Evolutionary conservation across 2,888 invertebrate genomes (phyloP).

Genomic region (Brachyopa scutellaris): DNA sequence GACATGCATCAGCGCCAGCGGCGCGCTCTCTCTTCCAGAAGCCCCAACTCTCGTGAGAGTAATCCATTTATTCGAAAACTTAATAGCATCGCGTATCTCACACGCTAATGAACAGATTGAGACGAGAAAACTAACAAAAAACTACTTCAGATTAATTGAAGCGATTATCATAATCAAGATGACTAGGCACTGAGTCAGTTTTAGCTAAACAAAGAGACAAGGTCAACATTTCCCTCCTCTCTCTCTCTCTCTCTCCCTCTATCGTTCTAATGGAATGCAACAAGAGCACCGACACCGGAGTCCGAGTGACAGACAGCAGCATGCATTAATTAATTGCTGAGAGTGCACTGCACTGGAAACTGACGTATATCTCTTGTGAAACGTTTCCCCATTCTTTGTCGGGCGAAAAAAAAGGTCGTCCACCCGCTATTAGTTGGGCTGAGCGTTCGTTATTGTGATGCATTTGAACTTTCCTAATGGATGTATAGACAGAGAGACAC

Average conservation of each 20-base stretch:
- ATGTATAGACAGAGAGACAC: neutral
- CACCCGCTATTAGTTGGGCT: slow-evolving; percentile 6
- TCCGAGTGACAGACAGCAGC: neutral
- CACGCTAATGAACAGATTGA: slow-evolving; percentile 45
- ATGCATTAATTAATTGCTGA: slow-evolving; percentile 32
- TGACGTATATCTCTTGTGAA: slow-evolving; percentile 1
- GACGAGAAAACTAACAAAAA: slow-evolving; percentile 7
- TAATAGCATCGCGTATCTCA: slow-evolving; percentile 28
- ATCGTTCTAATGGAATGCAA: neutral
- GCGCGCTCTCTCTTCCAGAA: too few relatives aligned
- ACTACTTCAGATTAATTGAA: slow-evolving; percentile 11
- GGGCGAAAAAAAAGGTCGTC: slow-evolving; percentile 37
- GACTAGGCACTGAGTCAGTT: slow-evolving; percentile 23
- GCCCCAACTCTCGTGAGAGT: slow-evolving; percentile 23
- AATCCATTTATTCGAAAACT: slow-evolving; percentile 36
- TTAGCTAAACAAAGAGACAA: neutral
- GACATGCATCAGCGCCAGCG: slow-evolving; percentile 23
- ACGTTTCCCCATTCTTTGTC: slow-evolving; percentile 36
- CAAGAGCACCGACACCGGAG: neutral
- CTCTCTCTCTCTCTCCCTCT: too few relatives aligned
- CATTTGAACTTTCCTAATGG: slow-evolving; percentile 18
- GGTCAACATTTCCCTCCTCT: slow-evolving; percentile 30
- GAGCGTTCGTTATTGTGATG: neutral
- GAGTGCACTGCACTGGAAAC: slow-evolving; percentile 33
- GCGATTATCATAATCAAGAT: slow-evolving; percentile 19